Evolutionary conservation across 2,797 vertebrate species (phyloP).

Genomic region (Typhlichthys subterraneus): DNA sequence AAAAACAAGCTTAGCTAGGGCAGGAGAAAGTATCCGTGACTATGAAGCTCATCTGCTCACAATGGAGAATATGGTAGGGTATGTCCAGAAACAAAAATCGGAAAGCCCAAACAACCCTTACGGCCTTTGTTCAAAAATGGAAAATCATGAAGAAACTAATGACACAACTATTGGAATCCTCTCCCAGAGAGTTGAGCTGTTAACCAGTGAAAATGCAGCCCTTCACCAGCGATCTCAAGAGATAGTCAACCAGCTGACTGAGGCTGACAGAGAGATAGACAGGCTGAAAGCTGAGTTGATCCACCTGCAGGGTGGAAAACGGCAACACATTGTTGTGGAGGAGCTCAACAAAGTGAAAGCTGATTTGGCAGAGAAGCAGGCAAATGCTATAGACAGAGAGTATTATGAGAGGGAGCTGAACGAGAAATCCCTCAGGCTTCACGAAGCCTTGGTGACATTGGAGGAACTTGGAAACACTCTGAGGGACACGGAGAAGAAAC

Average conservation of each 20-base stretch:
- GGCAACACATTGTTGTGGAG: constrained; percentile 64
- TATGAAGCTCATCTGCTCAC: constrained; percentile 77
- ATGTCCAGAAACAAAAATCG: constrained; percentile 70
- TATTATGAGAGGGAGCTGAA: constrained; percentile 78
- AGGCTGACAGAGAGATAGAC: constrained; percentile 83
- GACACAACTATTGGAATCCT: constrained; percentile 63
- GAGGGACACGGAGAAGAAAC: constrained; percentile 80
- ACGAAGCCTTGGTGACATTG: constrained; percentile 77
- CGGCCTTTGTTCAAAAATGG: constrained; percentile 58
- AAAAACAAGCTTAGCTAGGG: constrained; percentile 71
- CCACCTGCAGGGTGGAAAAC: constrained; percentile 65
- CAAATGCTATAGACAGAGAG: constrained; percentile 66
- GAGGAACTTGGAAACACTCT: constrained; percentile 77
- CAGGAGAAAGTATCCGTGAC: constrained; percentile 76
- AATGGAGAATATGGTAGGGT: constrained; percentile 77
- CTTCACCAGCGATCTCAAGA: constrained; percentile 81
- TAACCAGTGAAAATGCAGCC: constrained; percentile 75
- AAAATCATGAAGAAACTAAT: constrained; percentile 64
- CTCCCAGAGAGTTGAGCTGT: constrained; percentile 74
- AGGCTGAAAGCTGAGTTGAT: constrained; percentile 76
- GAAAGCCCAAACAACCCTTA: constrained; percentile 61
- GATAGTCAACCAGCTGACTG: constrained; percentile 83
- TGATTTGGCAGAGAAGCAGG: constrained; percentile 69
- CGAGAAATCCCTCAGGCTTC: constrained; percentile 78
- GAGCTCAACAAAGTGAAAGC: constrained; percentile 70